Evolutionary conservation across 1,140 invertebrate species (phyloP).

Genomic region (Nixonia krombeini): DNA sequence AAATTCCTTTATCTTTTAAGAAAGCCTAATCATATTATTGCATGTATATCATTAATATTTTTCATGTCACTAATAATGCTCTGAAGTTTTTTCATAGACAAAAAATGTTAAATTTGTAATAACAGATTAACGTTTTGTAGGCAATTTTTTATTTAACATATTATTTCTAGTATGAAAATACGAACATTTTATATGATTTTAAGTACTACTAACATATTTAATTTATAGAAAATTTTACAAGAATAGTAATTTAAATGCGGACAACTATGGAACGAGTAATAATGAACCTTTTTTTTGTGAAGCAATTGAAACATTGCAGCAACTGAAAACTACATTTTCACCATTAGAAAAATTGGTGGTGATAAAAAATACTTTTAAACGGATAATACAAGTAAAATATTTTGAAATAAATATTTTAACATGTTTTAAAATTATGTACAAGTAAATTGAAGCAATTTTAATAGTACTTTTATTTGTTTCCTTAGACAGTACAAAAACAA

Average conservation of each 20-base stretch:
- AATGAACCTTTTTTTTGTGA: constrained; percentile 75
- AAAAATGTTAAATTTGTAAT: no score
- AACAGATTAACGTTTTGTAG: no score
- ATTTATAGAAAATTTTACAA: constrained; percentile 70
- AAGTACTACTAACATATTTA: constrained; percentile 4
- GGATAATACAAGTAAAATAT: constrained; percentile 79
- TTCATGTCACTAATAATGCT: constrained; percentile 16
- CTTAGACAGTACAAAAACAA: constrained; percentile 72
- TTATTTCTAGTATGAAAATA: no score
- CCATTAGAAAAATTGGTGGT: constrained; percentile 85
- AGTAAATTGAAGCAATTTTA: constrained; percentile 7
- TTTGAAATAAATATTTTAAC: no score
- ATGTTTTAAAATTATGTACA: constrained; percentile 19
- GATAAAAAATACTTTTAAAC: constrained; percentile 82
- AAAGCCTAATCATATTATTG: no score
- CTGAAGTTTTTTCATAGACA: no score
- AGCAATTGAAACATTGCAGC: constrained; percentile 82
- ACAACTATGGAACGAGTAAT: constrained; percentile 22
- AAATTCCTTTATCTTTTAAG: no score
- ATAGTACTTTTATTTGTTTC: constrained; percentile 23
- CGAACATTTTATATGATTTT: no score
- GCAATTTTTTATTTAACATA: no score
- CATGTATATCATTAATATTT: neutral
- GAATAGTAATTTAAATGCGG: constrained; percentile 17
- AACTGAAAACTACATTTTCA: constrained; percentile 84